These are phyloP conservation scores for Drosophila borborema DNA, from an alignment of 2,888 invertebrate species.

Conservation along the genomic window DNA sequence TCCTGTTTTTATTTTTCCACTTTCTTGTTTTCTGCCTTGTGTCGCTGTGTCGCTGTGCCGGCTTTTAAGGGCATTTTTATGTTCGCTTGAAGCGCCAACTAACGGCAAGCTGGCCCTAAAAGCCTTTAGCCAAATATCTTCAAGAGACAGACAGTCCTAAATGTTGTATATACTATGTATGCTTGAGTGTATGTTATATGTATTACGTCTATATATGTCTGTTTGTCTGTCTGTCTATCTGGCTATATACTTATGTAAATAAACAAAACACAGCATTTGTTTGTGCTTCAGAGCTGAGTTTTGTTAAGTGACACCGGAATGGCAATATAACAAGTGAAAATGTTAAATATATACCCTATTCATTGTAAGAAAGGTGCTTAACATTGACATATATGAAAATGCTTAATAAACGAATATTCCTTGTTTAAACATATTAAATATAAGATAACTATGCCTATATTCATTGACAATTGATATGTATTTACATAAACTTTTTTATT, in stretches of 20 bases:
- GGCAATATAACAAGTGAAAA: constrained; percentile 57
- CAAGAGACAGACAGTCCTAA: constrained; percentile 62
- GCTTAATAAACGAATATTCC: not conserved
- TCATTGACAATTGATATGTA: not conserved
- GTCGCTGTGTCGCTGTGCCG: constrained; percentile 57
- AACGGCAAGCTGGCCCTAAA: constrained; percentile 76
- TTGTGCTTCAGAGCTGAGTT: constrained; percentile 52
- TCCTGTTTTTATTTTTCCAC: constrained; percentile 18
- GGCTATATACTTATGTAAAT: constrained; percentile 70
- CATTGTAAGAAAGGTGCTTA: not conserved
- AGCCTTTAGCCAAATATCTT: constrained; percentile 81
- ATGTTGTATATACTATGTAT: constrained; percentile 43
- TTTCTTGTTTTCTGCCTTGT: constrained; percentile 40
- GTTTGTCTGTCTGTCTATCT: constrained; percentile 17
- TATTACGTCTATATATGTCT: not conserved
- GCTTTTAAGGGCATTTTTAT: constrained; percentile 80
- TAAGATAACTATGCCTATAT: not conserved
- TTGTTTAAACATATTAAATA: not conserved
- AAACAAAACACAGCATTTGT: constrained; percentile 65
- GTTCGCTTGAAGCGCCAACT: constrained; percentile 78
- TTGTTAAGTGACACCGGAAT: constrained; percentile 60
- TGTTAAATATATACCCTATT: constrained; percentile 12
- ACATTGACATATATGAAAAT: not conserved
- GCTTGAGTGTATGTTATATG: constrained; percentile 23
- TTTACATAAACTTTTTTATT: not conserved